Percentiles rank a stretch among this genome's conserved stretches.
Evolutionary conservation across 1,140 invertebrate genomes (phyloP).

Genomic region (Carposina sasakii): DNA sequence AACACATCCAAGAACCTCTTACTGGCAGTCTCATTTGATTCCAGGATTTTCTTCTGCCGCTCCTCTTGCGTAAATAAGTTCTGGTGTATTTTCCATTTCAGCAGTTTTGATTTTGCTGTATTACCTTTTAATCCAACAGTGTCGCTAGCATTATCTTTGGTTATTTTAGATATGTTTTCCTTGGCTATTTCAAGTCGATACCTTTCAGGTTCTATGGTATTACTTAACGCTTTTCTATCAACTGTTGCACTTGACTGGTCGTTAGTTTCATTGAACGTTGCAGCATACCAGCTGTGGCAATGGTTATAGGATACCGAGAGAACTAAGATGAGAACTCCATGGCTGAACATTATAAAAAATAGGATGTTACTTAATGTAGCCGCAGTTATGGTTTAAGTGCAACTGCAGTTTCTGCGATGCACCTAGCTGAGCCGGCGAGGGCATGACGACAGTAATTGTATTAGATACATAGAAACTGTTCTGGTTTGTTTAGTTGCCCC

Average conservation of each 20-base stretch:
- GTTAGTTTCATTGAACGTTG: too few species aligned
- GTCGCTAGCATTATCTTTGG: conserved; percentile 6
- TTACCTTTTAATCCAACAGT: too few species aligned
- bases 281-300: conserved; percentile 32
- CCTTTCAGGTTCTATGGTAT: too few species aligned
- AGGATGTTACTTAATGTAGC: too few species aligned
- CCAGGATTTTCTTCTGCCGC: conserved; percentile 18
- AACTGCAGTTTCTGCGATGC: conserved; percentile 22
- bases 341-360: too few species aligned
- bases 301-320: too few species aligned
- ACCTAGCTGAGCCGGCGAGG: conserved; percentile 28
- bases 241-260: too few species aligned
- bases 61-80: conserved; percentile 15
- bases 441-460: conserved; percentile 50
- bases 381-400: too few species aligned
- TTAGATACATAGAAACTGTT: conserved; percentile 51
- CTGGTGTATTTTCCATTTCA: conserved; percentile 26
- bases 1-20: conserved; percentile 77
- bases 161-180: conserved; percentile 4
- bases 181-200: too few species aligned
- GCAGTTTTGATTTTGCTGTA: neutral
- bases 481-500: conserved; percentile 40
- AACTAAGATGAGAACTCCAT: too few species aligned
- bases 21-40: conserved; percentile 13
- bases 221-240: too few species aligned